Evolutionary conservation across 2,113 vertebrate species (phyloP).

Genomic region (Platysteira castanea): DNA sequence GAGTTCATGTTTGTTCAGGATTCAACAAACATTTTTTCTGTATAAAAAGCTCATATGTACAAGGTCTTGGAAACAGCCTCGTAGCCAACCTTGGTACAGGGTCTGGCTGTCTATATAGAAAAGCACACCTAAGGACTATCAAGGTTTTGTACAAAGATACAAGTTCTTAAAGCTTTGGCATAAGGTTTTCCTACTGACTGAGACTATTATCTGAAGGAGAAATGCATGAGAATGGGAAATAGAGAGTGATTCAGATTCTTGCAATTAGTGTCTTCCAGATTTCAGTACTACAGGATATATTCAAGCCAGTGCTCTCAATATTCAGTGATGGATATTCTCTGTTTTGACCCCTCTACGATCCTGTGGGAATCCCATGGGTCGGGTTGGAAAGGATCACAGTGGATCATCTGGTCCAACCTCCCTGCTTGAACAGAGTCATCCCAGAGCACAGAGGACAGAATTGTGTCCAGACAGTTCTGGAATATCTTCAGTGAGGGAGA

Average conservation of each 20-base stretch:
- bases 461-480: background rate
- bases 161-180: background rate
- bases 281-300: background rate
- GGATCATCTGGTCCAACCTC: background rate
- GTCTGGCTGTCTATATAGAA: background rate
- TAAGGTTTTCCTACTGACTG: background rate
- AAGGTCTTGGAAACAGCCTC: background rate
- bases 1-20: background rate
- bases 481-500: background rate
- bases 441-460: background rate
- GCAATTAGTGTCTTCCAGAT: background rate
- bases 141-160: background rate
- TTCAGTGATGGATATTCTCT: background rate
- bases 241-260: background rate
- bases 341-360: background rate
- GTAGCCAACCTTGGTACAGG: background rate
- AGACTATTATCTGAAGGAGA: background rate
- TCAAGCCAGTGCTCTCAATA: background rate
- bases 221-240: background rate
- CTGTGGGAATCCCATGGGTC: background rate
- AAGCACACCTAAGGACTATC: background rate
- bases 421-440: background rate
- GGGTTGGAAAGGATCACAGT: background rate
- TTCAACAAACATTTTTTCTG: background rate
- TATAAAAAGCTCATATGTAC: background rate